Conservation (phyloP, 2,888 invertebrate genomes). For the Portevinia maculata region DNA sequence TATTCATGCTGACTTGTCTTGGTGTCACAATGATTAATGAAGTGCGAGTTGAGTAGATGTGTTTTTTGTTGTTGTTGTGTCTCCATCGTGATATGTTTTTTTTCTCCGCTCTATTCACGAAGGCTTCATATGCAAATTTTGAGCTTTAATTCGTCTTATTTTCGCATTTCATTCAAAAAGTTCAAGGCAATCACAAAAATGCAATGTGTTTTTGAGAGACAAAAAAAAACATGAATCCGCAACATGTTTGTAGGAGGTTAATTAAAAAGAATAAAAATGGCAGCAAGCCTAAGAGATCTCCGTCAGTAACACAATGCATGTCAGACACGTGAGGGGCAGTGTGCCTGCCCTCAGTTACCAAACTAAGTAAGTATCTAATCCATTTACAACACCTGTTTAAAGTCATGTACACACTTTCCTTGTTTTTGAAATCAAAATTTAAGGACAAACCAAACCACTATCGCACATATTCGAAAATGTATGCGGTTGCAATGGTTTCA, state of each 20-base stretch:
- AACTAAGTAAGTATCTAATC: too few relatives aligned
- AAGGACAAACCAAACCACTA: slow-evolving; percentile 41
- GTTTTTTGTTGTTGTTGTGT: slow-evolving; percentile 43
- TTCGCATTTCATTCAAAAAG: slow-evolving; percentile 59
- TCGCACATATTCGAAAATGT: slow-evolving; percentile 52
- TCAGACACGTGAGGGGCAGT: slow-evolving; percentile 10
- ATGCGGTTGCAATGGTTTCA: slow-evolving; percentile 70
- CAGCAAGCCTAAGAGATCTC: slow-evolving; percentile 23
- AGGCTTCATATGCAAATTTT: slow-evolving; percentile 64
- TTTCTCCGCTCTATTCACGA: slow-evolving; percentile 69
- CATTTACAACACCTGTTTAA: slow-evolving; percentile 1
- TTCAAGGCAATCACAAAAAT: slow-evolving; percentile 66
- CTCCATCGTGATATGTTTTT: slow-evolving; percentile 56
- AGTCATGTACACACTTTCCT: background rate
- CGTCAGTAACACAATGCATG: too few relatives aligned
- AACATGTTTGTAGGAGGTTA: slow-evolving; percentile 29
- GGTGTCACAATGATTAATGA: slow-evolving; percentile 82
- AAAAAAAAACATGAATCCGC: slow-evolving; percentile 17
- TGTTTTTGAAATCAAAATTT: slow-evolving; percentile 43
- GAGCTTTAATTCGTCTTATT: slow-evolving; percentile 32
- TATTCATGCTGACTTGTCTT: slow-evolving; percentile 75
- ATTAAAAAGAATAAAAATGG: slow-evolving; percentile 37
- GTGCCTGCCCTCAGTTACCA: too few relatives aligned
- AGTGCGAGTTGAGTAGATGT: slow-evolving; percentile 80
- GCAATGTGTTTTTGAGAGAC: slow-evolving; percentile 11